Evolutionary conservation across 2,113 vertebrate genomes (phyloP).

Genomic region (Crotalus viridis): DNA sequence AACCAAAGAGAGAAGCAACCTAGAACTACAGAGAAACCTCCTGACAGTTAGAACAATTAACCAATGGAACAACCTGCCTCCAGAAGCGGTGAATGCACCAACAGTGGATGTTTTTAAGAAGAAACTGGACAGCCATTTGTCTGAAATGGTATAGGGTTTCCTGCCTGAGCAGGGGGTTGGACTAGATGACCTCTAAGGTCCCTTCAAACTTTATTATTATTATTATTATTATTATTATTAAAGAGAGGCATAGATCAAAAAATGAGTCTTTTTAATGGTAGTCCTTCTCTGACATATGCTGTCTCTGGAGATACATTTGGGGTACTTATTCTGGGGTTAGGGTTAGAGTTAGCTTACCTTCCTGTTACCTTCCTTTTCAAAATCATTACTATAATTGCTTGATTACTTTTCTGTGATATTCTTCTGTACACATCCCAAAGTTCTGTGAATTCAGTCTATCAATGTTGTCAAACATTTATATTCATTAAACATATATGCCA

Average conservation of each 20-base stretch:
- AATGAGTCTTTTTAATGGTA: neutral
- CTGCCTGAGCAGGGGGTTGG: too few relatives aligned
- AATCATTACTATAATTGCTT: neutral
- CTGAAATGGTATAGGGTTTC: too few relatives aligned
- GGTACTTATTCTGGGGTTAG: neutral
- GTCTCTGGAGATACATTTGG: neutral
- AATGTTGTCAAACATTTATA: neutral
- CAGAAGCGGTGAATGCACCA: too few relatives aligned
- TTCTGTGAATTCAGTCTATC: neutral
- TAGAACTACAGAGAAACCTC: too few relatives aligned
- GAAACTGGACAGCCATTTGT: too few relatives aligned
- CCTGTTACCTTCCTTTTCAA: neutral
- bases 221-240: too few relatives aligned
- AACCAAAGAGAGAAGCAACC: too few relatives aligned
- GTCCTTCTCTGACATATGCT: neutral
- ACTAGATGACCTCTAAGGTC: too few relatives aligned
- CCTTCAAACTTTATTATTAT: too few relatives aligned
- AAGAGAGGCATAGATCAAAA: neutral
- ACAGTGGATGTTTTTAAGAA: too few relatives aligned
- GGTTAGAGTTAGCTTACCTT: neutral
- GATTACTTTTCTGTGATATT: neutral
- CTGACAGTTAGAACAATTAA: too few relatives aligned
- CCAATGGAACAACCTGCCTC: too few relatives aligned
- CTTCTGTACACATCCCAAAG: neutral
- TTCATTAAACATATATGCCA: neutral